phyloP scores from a whole-genome alignment of 2,797 vertebrate species.

The Tinamus major region DNA sequence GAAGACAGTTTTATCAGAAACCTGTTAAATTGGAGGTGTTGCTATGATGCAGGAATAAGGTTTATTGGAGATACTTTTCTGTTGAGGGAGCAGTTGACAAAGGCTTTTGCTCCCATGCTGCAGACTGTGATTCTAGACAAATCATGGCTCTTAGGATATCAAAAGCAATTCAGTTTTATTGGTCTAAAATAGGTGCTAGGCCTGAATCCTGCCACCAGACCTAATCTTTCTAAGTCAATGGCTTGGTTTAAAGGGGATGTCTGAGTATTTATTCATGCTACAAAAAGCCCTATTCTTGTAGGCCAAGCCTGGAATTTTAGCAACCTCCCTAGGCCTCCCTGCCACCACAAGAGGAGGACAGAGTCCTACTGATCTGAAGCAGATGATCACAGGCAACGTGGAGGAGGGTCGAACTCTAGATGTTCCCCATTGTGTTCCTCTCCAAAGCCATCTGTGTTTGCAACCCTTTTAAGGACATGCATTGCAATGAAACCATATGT shows the following conservation, averaged over 20 bases:
- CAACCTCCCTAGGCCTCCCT: background rate
- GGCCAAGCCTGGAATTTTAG: background rate
- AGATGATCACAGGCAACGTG: background rate
- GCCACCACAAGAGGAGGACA: background rate
- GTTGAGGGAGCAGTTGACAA: background rate
- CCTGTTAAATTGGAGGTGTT: background rate
- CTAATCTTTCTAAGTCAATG: background rate
- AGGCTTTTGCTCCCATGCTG: background rate
- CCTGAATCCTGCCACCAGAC: background rate
- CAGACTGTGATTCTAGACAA: background rate
- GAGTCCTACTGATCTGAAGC: background rate
- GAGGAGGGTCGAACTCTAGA: background rate
- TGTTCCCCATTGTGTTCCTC: background rate
- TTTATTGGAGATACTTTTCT: background rate
- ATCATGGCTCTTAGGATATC: background rate
- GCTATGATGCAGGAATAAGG: background rate
- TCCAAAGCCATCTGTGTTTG: slow-evolving; percentile 33
- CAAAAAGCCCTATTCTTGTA: background rate
- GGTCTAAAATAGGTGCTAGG: background rate
- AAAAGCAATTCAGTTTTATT: background rate
- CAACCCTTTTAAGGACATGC: background rate
- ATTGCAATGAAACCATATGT: slow-evolving; percentile 26
- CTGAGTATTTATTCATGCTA: background rate
- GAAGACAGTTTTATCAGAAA: background rate
- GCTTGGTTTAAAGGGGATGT: background rate